Evolutionary conservation across 2,113 vertebrate genomes (phyloP).

Genomic region (Aldabrachelys gigantea): DNA sequence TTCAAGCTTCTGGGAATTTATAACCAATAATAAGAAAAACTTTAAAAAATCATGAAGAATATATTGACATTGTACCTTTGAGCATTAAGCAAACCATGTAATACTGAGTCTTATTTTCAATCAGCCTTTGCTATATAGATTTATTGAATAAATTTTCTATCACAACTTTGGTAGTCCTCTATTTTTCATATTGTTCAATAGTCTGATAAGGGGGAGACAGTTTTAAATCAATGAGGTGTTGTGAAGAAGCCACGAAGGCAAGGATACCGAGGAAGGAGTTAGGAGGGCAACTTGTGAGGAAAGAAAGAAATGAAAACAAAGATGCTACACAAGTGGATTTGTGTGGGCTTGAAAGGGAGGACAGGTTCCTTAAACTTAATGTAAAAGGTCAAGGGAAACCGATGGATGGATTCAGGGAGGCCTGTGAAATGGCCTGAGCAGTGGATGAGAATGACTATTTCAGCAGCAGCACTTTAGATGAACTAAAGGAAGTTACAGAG

Average conservation of each 20-base stretch:
- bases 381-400: background rate
- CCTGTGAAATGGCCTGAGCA: background rate
- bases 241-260: background rate
- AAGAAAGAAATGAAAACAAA: background rate
- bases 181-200: slow-evolving; percentile 16
- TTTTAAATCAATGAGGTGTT: slow-evolving; percentile 20
- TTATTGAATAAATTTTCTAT: background rate
- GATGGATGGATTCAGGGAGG: background rate
- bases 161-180: background rate
- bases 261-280: background rate
- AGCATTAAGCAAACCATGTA: background rate
- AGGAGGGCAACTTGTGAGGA: background rate
- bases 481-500: background rate
- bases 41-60: background rate
- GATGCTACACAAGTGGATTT: background rate
- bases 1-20: background rate
- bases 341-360: background rate
- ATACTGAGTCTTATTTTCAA: background rate
- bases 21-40: background rate
- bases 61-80: background rate
- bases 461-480: background rate
- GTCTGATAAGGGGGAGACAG: slow-evolving; percentile 14
- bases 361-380: background rate
- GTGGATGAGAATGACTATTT: background rate
- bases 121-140: slow-evolving; percentile 7